Percentiles rank a stretch among this genome's conserved stretches.
phyloP scores from a whole-genome alignment of 2,113 vertebrate species.

The Crocuta crocuta region DNA sequence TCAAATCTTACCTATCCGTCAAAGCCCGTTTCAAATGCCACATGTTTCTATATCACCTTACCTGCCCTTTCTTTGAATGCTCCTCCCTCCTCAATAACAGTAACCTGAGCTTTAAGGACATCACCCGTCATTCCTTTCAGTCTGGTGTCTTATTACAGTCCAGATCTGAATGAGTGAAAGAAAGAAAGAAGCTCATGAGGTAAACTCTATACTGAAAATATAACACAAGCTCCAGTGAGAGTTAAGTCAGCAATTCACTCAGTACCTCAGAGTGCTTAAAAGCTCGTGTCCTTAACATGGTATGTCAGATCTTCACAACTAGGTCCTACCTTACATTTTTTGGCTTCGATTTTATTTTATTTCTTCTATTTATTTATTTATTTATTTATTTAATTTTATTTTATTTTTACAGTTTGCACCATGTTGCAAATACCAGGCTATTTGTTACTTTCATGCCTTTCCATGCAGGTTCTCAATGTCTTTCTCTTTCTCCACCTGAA shows the following conservation, averaged over 20 bases:
- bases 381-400: not conserved
- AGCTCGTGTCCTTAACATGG: not conserved
- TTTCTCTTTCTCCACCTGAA: not conserved
- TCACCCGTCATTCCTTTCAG: not conserved
- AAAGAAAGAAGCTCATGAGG: not conserved
- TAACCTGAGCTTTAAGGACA: not conserved
- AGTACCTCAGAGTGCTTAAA: not conserved
- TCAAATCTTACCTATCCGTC: not conserved
- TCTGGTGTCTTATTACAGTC: not conserved
- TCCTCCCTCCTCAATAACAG: not conserved
- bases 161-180: slow-evolving; percentile 24
- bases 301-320: not conserved
- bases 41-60: not conserved
- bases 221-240: not conserved
- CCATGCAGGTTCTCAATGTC: not conserved
- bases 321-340: not conserved
- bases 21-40: not conserved
- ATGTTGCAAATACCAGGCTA: not conserved
- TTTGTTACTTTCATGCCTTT: not conserved
- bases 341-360: not conserved
- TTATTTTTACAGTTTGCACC: not conserved
- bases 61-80: not conserved
- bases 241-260: not conserved
- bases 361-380: not conserved
- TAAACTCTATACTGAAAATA: not conserved